Percentiles rank a stretch among this genome's conserved stretches.
These are phyloP conservation scores for Morelia viridis DNA, from an alignment of 2,797 vertebrate genomes.

Conservation along the genomic window DNA sequence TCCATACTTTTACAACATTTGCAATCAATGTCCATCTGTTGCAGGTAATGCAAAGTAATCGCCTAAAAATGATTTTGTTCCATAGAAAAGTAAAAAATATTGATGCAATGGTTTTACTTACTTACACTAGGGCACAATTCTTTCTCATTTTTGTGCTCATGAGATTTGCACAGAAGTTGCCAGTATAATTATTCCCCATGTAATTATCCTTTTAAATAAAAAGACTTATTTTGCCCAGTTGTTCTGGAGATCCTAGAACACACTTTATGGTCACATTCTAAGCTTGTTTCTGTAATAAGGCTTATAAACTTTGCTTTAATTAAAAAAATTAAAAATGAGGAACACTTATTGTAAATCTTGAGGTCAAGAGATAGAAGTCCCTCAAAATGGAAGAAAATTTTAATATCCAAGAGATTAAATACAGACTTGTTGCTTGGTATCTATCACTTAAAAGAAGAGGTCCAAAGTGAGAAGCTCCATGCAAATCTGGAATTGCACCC, in stretches of 20 bases:
- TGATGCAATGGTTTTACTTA: neutral
- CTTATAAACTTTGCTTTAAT: conserved; percentile 10
- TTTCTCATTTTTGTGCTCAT: neutral
- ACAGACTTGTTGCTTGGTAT: neutral
- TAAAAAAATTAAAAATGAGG: neutral
- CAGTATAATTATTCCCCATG: neutral
- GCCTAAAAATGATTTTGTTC: neutral
- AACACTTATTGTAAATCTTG: neutral
- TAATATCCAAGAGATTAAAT: neutral
- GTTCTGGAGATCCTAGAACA: neutral
- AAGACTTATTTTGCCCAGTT: neutral
- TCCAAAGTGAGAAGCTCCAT: neutral
- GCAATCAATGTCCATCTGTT: neutral
- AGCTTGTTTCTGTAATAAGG: neutral
- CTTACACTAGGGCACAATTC: neutral
- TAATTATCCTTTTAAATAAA: neutral
- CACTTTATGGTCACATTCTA: neutral
- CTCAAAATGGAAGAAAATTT: neutral
- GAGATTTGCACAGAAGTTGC: neutral
- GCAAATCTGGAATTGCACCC: neutral
- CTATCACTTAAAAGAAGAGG: neutral
- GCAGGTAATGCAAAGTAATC: neutral
- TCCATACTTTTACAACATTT: neutral
- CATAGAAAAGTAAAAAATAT: neutral
- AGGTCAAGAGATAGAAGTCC: neutral